Percentiles rank a stretch among this genome's conserved stretches.
phyloP scores from a whole-genome alignment of 2,113 vertebrate species.

The Pterocles burchelli region DNA sequence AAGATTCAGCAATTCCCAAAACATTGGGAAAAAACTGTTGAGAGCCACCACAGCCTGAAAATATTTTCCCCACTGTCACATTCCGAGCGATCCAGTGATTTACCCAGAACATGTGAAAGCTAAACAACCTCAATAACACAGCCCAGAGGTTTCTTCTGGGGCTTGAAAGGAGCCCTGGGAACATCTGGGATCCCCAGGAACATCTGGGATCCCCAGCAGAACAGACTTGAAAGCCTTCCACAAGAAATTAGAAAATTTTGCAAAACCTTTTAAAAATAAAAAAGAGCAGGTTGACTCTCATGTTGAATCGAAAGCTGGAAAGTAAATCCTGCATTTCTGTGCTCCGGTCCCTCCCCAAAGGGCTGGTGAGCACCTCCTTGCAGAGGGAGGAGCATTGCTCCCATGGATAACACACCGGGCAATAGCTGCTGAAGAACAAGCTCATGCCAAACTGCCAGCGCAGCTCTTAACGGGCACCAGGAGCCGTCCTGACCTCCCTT shows the following conservation, averaged over 20 bases:
- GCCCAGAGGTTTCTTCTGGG: not conserved
- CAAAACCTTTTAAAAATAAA: not conserved
- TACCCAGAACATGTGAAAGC: not conserved
- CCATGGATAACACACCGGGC: not conserved
- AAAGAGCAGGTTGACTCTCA: not conserved
- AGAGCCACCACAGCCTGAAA: not conserved
- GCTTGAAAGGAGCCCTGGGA: not conserved
- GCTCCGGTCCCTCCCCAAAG: not conserved
- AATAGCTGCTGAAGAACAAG: not conserved
- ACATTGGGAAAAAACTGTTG: not conserved
- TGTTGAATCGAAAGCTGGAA: not conserved
- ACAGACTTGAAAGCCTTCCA: not conserved
- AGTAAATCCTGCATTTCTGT: not conserved
- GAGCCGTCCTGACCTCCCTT: not conserved
- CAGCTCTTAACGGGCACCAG: not conserved
- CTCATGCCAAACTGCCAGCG: not conserved
- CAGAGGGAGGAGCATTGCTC: not conserved
- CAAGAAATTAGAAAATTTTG: not conserved
- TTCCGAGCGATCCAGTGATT: not conserved
- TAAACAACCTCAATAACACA: not conserved
- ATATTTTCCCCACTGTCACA: not conserved
- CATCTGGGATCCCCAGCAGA: not conserved
- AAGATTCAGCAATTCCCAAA: not conserved
- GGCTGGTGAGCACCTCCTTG: not conserved
- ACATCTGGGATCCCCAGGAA: not conserved